Base-by-base conservation (phyloP, 2,888 invertebrate species). In the Xanthia togata region DNA sequence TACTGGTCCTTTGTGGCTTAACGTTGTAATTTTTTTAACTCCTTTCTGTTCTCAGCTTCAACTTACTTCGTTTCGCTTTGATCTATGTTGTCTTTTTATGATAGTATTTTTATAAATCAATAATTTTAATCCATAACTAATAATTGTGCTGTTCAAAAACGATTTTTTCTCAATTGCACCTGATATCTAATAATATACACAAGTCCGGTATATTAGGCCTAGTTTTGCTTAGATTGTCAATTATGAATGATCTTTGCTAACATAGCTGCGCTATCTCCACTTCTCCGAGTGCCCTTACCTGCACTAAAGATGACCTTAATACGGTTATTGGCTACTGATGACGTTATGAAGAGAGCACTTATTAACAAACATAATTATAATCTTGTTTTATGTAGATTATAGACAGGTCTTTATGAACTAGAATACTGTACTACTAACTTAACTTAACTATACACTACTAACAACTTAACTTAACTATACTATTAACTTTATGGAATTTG, bases 301-400 rank as follows among this genome's bases (percentile, higher is more conserved):
- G n/a, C 64, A 77, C 82, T 64, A 31, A 78, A 83, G 72, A 59
- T 83, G 71, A 71, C 79, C 71, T 83, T 57, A 63, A 81, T 83
- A 69, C 57, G 44, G 50, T n/a, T n/a, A n/a, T n/a, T n/a, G n/a
- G n/a, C 50, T 44, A 68, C 57, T 76, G 57, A 69, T 82, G 78
- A 76, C 57, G 53, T 59, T 55, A n/a, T 38, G 38, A 47, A 59
- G 79, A 53, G 31, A 68, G 9, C 59, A 59, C 77, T 67, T 69
- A 68, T 68, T 50, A 63, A 8, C 17, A 44, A 4, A 60, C 20
- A 55, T 17, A 35, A 35, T 44, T 8, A n/a, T 14, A 70, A 50
- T 9, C 14, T 38, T 26, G 20, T 26, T 70, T 70, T 38, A 26
- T 20, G 9, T 5, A 35, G 35, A 35, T 69, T 17, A 35, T 17